Conservation (phyloP, 2,113 vertebrate genomes). For the Myrmecophaga tridactyla region DNA sequence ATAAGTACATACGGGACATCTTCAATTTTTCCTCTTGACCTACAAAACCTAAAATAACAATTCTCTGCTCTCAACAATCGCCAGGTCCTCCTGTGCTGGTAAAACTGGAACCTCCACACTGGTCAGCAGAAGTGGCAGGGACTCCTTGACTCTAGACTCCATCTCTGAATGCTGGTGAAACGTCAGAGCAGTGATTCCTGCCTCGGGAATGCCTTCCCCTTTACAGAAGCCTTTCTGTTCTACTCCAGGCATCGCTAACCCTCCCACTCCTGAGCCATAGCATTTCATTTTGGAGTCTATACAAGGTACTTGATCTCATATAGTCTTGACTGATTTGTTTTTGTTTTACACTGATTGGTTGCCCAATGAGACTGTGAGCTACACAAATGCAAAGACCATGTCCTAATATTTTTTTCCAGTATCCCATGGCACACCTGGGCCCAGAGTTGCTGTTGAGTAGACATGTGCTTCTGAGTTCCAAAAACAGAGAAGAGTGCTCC, state of each 20-base stretch:
- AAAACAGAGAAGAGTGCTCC: not conserved
- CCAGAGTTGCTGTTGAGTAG: not conserved
- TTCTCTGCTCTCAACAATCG: not conserved
- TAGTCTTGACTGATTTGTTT: not conserved
- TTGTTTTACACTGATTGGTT: not conserved
- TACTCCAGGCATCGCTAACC: not conserved
- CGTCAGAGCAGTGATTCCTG: not conserved
- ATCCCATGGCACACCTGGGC: not conserved
- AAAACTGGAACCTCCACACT: not conserved
- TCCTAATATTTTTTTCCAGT: not conserved
- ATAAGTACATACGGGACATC: not conserved
- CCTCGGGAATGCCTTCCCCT: too few species aligned
- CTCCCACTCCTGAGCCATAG: not conserved
- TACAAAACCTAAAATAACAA: not conserved
- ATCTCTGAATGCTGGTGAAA: fast-evolving
- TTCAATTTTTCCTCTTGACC: not conserved
- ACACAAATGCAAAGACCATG: not conserved
- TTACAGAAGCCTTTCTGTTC: not conserved
- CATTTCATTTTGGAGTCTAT: not conserved
- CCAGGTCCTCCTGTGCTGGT: not conserved
- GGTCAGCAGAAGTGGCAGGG: fast-evolving
- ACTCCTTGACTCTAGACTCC: not conserved
- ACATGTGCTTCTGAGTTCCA: not conserved
- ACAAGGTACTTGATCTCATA: too few species aligned
- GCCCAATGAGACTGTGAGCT: not conserved